Percentiles rank a stretch among this genome's conserved stretches.
These are phyloP conservation scores for Elysia chlorotica DNA, from an alignment of 1,140 invertebrate species.

Conservation along the genomic window DNA sequence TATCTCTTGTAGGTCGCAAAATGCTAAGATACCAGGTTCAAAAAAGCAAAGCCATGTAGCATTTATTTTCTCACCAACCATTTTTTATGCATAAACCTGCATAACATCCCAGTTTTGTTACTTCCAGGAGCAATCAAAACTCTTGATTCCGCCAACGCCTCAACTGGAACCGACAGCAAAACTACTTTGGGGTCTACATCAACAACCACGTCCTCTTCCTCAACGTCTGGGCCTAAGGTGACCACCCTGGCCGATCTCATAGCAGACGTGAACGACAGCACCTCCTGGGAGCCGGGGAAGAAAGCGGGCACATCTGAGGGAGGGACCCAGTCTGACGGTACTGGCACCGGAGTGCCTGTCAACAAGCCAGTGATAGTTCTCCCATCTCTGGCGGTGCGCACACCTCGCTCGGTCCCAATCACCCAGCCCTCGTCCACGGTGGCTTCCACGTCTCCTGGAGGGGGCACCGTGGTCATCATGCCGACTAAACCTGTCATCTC, in stretches of 20 bases:
- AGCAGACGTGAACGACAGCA: neutral
- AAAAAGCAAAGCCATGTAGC: too few relatives aligned
- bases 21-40: too few relatives aligned
- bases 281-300: too few relatives aligned
- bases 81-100: too few relatives aligned
- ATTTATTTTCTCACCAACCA: too few relatives aligned
- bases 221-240: slow-evolving; percentile 4
- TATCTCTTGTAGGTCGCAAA: too few relatives aligned
- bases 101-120: neutral
- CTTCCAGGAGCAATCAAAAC: slow-evolving; percentile 3
- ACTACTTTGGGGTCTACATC: too few relatives aligned
- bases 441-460: slow-evolving; percentile 15
- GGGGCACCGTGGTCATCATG: slow-evolving; percentile 22
- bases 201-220: neutral
- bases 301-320: slow-evolving; percentile 13
- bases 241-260: slow-evolving; percentile 16
- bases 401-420: slow-evolving; percentile 7
- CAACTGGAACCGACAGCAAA: slow-evolving; percentile 5
- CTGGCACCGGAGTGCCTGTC: neutral
- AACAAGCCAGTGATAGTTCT: slow-evolving; percentile 21
- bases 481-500: slow-evolving; percentile 23
- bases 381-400: slow-evolving; percentile 17
- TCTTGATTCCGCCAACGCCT: slow-evolving; percentile 6
- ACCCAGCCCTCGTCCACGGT: slow-evolving; percentile 13
- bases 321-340: slow-evolving; percentile 1